These are phyloP conservation scores for Agrochola macilenta DNA, from an alignment of 2,888 invertebrate genomes.

Conservation along the genomic window DNA sequence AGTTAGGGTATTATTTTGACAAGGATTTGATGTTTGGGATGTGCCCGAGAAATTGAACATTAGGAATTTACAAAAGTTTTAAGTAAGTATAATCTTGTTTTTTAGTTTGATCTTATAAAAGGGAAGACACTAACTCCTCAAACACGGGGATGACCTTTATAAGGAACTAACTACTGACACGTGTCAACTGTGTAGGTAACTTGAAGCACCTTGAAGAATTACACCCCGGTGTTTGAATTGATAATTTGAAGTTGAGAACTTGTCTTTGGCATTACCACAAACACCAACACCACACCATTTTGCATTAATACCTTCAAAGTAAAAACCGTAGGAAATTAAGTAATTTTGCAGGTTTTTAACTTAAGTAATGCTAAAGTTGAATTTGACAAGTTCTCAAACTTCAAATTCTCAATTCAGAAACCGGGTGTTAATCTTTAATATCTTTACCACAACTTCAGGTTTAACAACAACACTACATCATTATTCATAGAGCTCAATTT, in stretches of 20 bases:
- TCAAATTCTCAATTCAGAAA: background rate
- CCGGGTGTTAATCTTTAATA: background rate
- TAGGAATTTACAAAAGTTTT: background rate
- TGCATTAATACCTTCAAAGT: too few species aligned
- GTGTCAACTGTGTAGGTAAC: background rate
- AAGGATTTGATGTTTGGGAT: background rate
- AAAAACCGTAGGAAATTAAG: too few species aligned
- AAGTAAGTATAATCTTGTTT: background rate
- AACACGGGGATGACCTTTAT: background rate
- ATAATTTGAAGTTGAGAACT: background rate
- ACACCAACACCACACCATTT: too few species aligned
- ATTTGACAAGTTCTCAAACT: background rate
- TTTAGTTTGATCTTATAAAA: too few species aligned
- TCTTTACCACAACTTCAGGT: background rate
- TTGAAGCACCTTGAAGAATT: too few species aligned
- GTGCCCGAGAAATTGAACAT: background rate
- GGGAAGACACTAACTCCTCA: too few species aligned
- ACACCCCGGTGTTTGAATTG: background rate
- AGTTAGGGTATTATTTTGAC: too few species aligned
- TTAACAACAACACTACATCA: background rate
- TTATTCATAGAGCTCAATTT: too few species aligned
- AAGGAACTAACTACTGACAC: background rate
- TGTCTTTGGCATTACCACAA: background rate
- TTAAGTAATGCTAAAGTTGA: too few species aligned
- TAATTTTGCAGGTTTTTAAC: too few species aligned